Percentiles rank a stretch among this genome's conserved stretches.
Conservation (phyloP, 2,888 invertebrate species). For the Cristatella mucedo region DNA sequence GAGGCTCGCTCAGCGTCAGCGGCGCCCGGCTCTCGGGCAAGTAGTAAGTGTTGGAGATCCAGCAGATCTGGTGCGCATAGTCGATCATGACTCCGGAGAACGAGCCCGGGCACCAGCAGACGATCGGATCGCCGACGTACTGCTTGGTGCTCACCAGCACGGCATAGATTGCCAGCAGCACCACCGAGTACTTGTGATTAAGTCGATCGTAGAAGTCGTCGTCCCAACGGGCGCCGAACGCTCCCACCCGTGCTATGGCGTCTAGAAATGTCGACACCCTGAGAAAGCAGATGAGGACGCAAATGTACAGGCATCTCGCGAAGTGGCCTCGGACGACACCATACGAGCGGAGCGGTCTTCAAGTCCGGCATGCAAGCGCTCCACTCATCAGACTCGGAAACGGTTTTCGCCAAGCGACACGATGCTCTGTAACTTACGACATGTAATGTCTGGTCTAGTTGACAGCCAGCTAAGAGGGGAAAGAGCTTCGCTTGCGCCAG, state of each 20-base stretch:
- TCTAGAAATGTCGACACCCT: slow-evolving; percentile 6
- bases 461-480: too few species aligned
- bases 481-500: too few species aligned
- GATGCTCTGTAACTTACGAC: too few species aligned
- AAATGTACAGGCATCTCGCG: too few species aligned
- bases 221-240: slow-evolving; percentile 11
- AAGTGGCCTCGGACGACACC: too few species aligned
- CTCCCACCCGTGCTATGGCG: slow-evolving; percentile 5
- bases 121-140: slow-evolving; percentile 41
- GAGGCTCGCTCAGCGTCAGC: slow-evolving; percentile 8
- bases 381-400: too few species aligned
- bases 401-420: too few species aligned
- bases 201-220: slow-evolving; percentile 40
- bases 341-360: too few species aligned
- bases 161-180: slow-evolving; percentile 36
- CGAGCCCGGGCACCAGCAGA: slow-evolving; percentile 35
- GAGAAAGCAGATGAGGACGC: too few species aligned
- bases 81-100: slow-evolving; percentile 12
- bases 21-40: slow-evolving; percentile 12
- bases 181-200: slow-evolving; percentile 37
- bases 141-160: slow-evolving; percentile 40
- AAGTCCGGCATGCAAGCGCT: too few species aligned
- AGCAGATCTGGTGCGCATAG: slow-evolving; percentile 39
- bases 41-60: slow-evolving; percentile 43
- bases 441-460: too few species aligned